Percentiles rank a stretch among this genome's conserved stretches.
These are phyloP conservation scores for Notolepis coatsorum DNA, from an alignment of 2,797 vertebrate species.

Conservation along the genomic window DNA sequence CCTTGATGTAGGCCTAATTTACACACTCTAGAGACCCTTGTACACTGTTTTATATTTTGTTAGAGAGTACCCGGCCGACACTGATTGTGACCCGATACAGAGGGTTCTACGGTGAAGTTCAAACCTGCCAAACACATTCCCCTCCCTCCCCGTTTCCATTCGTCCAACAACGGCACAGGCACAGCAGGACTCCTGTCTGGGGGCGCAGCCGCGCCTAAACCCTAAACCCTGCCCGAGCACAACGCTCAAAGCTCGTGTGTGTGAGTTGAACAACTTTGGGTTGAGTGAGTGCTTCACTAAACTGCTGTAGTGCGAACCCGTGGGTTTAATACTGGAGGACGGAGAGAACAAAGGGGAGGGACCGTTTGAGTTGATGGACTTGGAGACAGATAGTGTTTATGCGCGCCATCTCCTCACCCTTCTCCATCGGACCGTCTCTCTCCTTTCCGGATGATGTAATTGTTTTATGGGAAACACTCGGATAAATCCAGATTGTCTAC, in stretches of 20 bases:
- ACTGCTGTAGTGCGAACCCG: constrained; percentile 36
- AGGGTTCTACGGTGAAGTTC: constrained; percentile 45
- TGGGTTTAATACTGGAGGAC: constrained; percentile 36
- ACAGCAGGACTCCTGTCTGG: constrained; percentile 66
- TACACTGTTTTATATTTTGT: constrained; percentile 12
- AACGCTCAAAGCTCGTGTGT: constrained; percentile 1
- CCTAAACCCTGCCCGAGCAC: constrained; percentile 24
- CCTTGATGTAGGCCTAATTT: constrained; percentile 46
- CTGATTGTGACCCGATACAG: constrained; percentile 22
- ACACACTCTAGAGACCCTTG: constrained; percentile 40
- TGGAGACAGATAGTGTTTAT: constrained; percentile 63
- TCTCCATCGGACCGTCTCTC: constrained; percentile 38
- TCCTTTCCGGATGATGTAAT: constrained; percentile 71
- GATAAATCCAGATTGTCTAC: constrained; percentile 21
- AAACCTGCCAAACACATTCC: constrained; percentile 49
- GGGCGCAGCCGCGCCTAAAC: constrained; percentile 60
- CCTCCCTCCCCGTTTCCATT: constrained; percentile 45
- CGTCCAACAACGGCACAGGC: constrained; percentile 66
- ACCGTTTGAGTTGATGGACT: constrained; percentile 63
- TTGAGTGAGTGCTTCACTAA: constrained; percentile 11
- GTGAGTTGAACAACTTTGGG: constrained; percentile 11
- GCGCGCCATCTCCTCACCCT: constrained; percentile 58
- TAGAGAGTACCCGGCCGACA: too few relatives aligned
- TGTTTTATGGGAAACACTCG: constrained; percentile 47
- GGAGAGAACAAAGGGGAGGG: constrained; percentile 67